Conservation (phyloP, 2,888 invertebrate species). For the Augochlorella aurata region DNA sequence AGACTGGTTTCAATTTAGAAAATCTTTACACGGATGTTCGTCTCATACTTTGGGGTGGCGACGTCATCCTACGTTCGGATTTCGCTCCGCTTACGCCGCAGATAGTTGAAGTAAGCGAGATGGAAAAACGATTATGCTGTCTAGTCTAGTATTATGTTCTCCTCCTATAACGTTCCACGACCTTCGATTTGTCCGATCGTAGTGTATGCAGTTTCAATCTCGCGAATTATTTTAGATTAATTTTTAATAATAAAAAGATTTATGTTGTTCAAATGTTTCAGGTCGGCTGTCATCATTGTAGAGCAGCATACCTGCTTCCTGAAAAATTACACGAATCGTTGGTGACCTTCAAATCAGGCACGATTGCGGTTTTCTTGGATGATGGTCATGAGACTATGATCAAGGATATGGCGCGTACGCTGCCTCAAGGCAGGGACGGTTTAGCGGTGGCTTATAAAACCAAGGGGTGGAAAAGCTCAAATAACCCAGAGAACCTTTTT, state of each 20-base stretch:
- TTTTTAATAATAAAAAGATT: neutral
- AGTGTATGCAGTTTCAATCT: too few species aligned
- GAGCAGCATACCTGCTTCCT: slow-evolving; percentile 75
- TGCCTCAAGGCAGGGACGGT: slow-evolving; percentile 76
- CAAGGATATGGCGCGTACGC: slow-evolving; percentile 69
- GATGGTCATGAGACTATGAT: slow-evolving; percentile 68
- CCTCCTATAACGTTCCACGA: slow-evolving; percentile 13
- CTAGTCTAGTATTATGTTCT: slow-evolving; percentile 12
- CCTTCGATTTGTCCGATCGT: slow-evolving; percentile 1
- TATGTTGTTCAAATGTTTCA: slow-evolving; percentile 37
- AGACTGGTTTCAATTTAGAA: slow-evolving; percentile 61
- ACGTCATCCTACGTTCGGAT: slow-evolving; percentile 73
- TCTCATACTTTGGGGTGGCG: slow-evolving; percentile 76
- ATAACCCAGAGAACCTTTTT: slow-evolving; percentile 69
- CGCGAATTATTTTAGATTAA: neutral
- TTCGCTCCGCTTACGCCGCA: slow-evolving; percentile 74
- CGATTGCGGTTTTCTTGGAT: slow-evolving; percentile 74
- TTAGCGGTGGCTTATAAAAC: slow-evolving; percentile 77
- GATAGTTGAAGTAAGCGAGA: slow-evolving; percentile 73
- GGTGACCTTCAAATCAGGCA: slow-evolving; percentile 74
- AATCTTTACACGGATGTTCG: slow-evolving; percentile 76
- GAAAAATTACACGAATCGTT: slow-evolving; percentile 73
- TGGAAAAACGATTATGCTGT: neutral
- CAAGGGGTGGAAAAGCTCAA: slow-evolving; percentile 36
- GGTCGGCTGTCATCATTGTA: slow-evolving; percentile 80